These are phyloP conservation scores for Anolis apletophallus DNA, from an alignment of 2,797 vertebrate species.

Conservation along the genomic window DNA sequence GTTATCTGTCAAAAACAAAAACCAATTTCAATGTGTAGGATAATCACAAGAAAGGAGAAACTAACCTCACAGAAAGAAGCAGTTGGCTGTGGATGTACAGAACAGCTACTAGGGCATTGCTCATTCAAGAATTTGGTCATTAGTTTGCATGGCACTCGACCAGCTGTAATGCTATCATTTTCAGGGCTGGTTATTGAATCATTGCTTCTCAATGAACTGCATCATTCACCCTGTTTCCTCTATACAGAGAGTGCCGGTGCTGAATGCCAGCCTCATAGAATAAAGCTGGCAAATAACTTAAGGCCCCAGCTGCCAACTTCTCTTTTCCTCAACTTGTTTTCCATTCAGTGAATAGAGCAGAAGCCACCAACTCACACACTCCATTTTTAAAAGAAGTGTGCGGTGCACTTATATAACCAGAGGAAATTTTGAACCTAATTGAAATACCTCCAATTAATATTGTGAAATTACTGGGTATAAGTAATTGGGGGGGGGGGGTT, in stretches of 20 bases:
- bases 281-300: constrained; percentile 38
- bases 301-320: background rate
- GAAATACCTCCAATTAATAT: background rate
- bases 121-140: constrained; percentile 31
- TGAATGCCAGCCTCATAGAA: constrained; percentile 48
- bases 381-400: background rate
- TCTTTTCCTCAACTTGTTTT: constrained; percentile 42
- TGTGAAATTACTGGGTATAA: background rate
- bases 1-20: constrained; percentile 72
- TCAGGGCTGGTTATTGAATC: constrained; percentile 16
- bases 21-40: constrained; percentile 59
- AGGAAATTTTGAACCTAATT: background rate
- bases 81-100: constrained; percentile 17
- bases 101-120: constrained; percentile 46
- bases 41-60: constrained; percentile 57
- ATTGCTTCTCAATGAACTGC: constrained; percentile 50
- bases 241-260: background rate
- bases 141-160: constrained; percentile 42
- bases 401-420: background rate
- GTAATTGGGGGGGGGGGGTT: too few relatives aligned
- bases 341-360: constrained; percentile 42
- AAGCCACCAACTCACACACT: fast-evolving
- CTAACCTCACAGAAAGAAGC: constrained; percentile 57
- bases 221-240: constrained; percentile 23
- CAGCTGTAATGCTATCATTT: constrained; percentile 27